These are phyloP conservation scores for Corythornis cristatus DNA, from an alignment of 2,113 vertebrate genomes.

Conservation along the genomic window DNA sequence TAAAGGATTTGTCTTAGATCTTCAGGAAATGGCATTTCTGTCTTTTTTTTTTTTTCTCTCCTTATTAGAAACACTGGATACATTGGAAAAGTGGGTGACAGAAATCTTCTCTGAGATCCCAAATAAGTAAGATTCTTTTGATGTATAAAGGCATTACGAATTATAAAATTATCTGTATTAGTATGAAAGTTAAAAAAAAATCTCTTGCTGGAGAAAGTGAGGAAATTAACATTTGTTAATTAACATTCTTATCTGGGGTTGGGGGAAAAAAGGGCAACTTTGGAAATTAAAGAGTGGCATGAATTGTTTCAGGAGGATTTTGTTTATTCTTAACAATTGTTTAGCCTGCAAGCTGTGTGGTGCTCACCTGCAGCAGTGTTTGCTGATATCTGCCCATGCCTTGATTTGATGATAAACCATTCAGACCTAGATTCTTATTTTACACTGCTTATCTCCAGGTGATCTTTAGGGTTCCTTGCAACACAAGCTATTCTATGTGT, in stretches of 20 bases:
- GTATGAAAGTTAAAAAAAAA: not conserved
- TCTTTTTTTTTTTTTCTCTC: not conserved
- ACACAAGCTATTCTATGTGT: not conserved
- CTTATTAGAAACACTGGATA: constrained; percentile 88
- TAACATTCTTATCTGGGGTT: not conserved
- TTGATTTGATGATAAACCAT: not conserved
- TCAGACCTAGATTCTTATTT: not conserved
- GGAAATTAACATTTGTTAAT: not conserved
- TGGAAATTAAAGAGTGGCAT: not conserved
- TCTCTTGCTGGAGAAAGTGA: not conserved
- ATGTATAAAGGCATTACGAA: not conserved
- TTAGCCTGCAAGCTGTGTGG: not conserved
- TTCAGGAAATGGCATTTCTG: constrained; percentile 8
- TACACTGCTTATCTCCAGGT: not conserved
- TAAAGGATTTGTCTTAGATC: not conserved
- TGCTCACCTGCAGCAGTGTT: not conserved
- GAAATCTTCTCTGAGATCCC: constrained; percentile 93
- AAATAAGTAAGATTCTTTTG: constrained; percentile 87
- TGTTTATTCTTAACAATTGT: not conserved
- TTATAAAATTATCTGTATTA: not conserved
- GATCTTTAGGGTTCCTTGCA: too few species aligned
- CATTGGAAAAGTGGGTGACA: constrained; percentile 92
- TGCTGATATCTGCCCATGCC: not conserved
- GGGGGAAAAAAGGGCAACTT: not conserved
- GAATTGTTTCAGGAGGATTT: not conserved